Base-by-base conservation (phyloP, 2,797 vertebrate genomes). In the Typhlichthys subterraneus region DNA sequence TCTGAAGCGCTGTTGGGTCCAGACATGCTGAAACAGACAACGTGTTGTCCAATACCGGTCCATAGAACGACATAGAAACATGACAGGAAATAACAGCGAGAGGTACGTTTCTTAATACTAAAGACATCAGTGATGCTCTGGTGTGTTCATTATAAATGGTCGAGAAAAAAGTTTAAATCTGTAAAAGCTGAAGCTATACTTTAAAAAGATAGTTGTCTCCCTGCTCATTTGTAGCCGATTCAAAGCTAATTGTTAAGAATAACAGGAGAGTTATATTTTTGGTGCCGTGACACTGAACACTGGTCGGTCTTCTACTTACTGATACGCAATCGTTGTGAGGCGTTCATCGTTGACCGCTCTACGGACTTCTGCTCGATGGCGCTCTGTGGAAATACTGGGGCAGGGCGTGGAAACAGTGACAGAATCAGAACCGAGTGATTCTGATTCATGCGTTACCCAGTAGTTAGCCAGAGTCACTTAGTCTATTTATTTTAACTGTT, bases 261-360 rank as follows among this genome's bases (percentile, higher is more conserved):
- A 38, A 38, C 2, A 9, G 7, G 33, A 38, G 4, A 38, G 33
- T 9, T 6, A 38, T 7, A 7, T 38, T 38, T 47, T 17, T 53
- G 6, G 3, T 49, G 2, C 8, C 19, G 5, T 2, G 46, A 48
- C n/a, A 1, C 12, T 0, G 0, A 13, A 33, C n/a, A 12, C 49
- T 47, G 33, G 0, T 46, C 12, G 23, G 4, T 38, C 23, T 2
- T 3, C 45, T 12, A 93, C 96, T 95, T 87, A 99, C 98, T 99
- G 98, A 89, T 97, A 95, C 7, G 98, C 97, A 55, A 99, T 97
- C 2, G 98, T 99, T 67, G 95, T 96, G 79, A 99, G 93, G 29
- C 97, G 95, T 59, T 99, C 98, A 93, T 99, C 98, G 3, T 99
- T 99, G 53, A 99, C 97, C 2, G 98, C 98, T 77, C 98, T 92